Percentiles rank a stretch among this genome's conserved stretches.
Evolutionary conservation across 2,113 vertebrate genomes (phyloP).

Genomic region (Piaya cayana): DNA sequence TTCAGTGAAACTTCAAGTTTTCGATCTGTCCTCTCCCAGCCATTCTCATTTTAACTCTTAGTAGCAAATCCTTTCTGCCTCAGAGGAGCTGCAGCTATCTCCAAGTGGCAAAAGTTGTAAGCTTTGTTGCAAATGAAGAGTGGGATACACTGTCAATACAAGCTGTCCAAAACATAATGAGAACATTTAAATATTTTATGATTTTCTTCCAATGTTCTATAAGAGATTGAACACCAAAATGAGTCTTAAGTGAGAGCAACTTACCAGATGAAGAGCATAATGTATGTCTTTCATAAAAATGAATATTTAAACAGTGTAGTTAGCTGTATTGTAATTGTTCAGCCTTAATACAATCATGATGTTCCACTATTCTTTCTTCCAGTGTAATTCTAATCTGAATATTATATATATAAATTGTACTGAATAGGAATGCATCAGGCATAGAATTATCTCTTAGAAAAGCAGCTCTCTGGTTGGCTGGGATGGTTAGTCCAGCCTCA

Average conservation of each 20-base stretch:
- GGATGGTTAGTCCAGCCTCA: not conserved
- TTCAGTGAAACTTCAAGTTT: not conserved
- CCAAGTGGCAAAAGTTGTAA: not conserved
- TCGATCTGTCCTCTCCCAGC: not conserved
- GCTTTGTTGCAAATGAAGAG: not conserved
- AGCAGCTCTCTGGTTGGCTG: not conserved
- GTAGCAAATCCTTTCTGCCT: not conserved
- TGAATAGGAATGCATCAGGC: not conserved
- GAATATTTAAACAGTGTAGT: slow-evolving; percentile 48
- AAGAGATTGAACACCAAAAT: not conserved
- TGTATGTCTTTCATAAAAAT: slow-evolving; percentile 57
- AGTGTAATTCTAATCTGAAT: not conserved
- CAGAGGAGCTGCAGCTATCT: not conserved
- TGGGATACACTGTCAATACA: slow-evolving; percentile 14
- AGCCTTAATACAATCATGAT: not conserved
- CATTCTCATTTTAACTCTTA: not conserved
- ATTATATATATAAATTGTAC: not conserved
- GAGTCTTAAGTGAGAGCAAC: slow-evolving; percentile 24
- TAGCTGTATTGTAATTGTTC: slow-evolving; percentile 36
- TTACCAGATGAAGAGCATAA: slow-evolving; percentile 47
- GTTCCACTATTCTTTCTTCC: not conserved
- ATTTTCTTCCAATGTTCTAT: slow-evolving; percentile 29
- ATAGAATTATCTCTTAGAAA: not conserved
- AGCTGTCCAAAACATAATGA: slow-evolving; percentile 27
- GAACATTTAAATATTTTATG: slow-evolving; percentile 58